Evolutionary conservation across 92 coral and sea anemone genomes (phyloP).

Genomic region (Plumapathes pennacea): DNA sequence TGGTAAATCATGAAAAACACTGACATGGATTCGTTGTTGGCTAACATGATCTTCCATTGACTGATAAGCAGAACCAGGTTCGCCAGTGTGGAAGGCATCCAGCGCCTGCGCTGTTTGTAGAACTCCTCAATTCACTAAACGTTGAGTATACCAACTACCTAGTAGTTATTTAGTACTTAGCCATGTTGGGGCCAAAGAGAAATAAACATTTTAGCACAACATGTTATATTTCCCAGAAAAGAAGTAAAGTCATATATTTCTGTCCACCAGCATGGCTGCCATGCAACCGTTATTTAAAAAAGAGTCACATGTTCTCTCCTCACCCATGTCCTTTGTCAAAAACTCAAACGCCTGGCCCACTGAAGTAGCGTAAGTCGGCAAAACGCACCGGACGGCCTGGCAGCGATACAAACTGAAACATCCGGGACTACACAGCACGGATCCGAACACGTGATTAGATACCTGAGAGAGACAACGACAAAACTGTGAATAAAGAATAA

Average conservation of each 20-base stretch:
- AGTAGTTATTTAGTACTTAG: too few relatives aligned
- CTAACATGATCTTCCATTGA: slow-evolving; percentile 29
- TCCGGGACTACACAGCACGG: slow-evolving; percentile 79
- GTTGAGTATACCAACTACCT: too few relatives aligned
- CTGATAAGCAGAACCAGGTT: slow-evolving; percentile 50
- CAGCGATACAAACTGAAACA: slow-evolving; percentile 85
- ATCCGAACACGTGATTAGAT: slow-evolving; percentile 81
- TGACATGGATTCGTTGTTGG: slow-evolving; percentile 41
- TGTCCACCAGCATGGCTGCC: too few relatives aligned
- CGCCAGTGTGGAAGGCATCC: slow-evolving; percentile 64
- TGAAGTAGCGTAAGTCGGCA: slow-evolving; percentile 62
- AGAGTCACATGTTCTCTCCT: too few relatives aligned
- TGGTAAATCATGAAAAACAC: slow-evolving; percentile 39
- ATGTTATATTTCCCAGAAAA: too few relatives aligned
- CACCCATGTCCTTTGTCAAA: slow-evolving; percentile 70
- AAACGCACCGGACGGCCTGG: slow-evolving; percentile 63
- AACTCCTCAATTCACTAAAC: slow-evolving; percentile 63
- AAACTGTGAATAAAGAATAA: too few relatives aligned
- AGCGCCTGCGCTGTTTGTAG: slow-evolving; percentile 57
- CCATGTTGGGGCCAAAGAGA: too few relatives aligned
- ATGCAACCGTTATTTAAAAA: too few relatives aligned
- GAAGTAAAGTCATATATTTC: too few relatives aligned
- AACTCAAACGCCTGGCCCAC: slow-evolving; percentile 68
- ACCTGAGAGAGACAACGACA: slow-evolving; percentile 32
- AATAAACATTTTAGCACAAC: too few relatives aligned